A percentile compares a stretch with the other conserved stretches of the same genome.
Conservation (phyloP, 2,797 vertebrate genomes). For the Sparidentex hasta region DNA sequence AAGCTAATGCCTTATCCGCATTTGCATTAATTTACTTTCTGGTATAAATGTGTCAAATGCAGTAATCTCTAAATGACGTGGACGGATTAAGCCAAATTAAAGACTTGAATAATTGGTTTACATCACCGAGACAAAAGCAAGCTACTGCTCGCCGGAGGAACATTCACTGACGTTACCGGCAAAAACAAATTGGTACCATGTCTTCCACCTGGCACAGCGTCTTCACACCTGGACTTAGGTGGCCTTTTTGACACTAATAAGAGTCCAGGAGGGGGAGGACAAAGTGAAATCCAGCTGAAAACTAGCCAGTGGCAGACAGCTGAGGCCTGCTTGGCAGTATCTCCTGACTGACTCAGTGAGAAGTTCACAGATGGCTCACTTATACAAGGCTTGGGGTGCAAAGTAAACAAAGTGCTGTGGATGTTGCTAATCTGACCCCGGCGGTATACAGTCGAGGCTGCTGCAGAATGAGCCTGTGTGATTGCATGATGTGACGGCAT, state of each 20-base stretch:
- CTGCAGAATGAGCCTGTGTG: background rate
- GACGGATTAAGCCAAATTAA: slow-evolving; percentile 52
- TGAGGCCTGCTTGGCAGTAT: slow-evolving; percentile 75
- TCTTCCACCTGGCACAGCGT: slow-evolving; percentile 68
- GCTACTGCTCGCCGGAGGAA: slow-evolving; percentile 28
- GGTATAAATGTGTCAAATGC: background rate
- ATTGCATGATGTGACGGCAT: background rate
- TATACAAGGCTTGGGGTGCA: slow-evolving; percentile 42
- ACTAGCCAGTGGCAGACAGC: slow-evolving; percentile 71
- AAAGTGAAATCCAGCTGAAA: slow-evolving; percentile 70
- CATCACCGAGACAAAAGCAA: slow-evolving; percentile 32
- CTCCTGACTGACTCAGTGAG: slow-evolving; percentile 57
- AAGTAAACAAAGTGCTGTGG: slow-evolving; percentile 69
- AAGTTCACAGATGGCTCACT: slow-evolving; percentile 79
- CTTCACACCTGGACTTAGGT: slow-evolving; percentile 70
- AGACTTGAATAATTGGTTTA: slow-evolving; percentile 55
- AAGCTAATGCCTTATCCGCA: background rate
- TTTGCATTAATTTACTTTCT: slow-evolving; percentile 2
- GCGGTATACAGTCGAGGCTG: slow-evolving; percentile 11
- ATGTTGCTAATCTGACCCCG: slow-evolving; percentile 58
- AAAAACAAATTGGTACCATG: slow-evolving; percentile 74
- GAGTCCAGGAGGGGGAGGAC: slow-evolving; percentile 62
- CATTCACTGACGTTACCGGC: slow-evolving; percentile 56
- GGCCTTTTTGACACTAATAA: slow-evolving; percentile 78
- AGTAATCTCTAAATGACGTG: background rate